These are phyloP conservation scores for Nephrotoma appendiculata DNA, from an alignment of 2,888 invertebrate species.

Conservation along the genomic window DNA sequence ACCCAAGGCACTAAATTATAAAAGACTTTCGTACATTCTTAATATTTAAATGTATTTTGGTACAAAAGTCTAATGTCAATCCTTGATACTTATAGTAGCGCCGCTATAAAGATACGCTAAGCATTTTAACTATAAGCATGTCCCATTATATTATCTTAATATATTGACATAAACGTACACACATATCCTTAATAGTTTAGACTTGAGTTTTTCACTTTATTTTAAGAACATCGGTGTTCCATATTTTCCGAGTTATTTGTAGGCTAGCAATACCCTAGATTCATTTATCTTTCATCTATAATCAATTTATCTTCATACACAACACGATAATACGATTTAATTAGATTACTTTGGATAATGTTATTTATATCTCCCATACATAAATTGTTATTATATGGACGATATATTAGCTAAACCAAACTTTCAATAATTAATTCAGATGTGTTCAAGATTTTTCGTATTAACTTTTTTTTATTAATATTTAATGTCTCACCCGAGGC, in stretches of 20 bases:
- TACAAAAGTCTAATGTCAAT: too few species aligned
- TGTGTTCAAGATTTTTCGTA: background rate
- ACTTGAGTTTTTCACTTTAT: too few species aligned
- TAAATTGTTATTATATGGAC: background rate
- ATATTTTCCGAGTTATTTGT: background rate
- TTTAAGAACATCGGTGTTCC: too few species aligned
- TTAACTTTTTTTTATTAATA: background rate
- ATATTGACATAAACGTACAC: too few species aligned
- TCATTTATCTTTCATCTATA: background rate
- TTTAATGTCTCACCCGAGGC: background rate
- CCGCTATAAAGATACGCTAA: too few species aligned
- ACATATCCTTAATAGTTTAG: too few species aligned
- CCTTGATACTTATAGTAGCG: too few species aligned
- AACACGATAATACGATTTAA: background rate
- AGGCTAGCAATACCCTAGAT: background rate
- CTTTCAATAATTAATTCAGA: background rate
- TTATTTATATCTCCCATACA: background rate
- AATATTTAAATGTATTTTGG: too few species aligned
- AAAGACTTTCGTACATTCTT: too few species aligned
- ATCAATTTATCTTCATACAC: background rate
- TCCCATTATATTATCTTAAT: too few species aligned
- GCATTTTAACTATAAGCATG: too few species aligned
- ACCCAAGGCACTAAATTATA: too few species aligned
- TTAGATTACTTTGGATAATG: background rate
- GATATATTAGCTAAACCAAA: background rate